Conservation (phyloP, 2,113 vertebrate genomes). For the Catagonus wagneri region DNA sequence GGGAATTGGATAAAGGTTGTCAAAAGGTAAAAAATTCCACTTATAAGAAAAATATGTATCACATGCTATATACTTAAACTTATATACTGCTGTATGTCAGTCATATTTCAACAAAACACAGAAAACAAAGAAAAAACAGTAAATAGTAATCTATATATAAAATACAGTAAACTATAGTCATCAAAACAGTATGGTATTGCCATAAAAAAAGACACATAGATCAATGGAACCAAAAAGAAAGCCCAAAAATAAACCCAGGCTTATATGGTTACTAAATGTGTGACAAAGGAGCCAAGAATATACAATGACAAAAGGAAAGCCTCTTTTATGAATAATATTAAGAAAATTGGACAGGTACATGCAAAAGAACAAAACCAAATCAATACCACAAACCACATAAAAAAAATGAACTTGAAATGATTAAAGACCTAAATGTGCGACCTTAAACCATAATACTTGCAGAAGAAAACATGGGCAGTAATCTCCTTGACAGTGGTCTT, state of each 20-base stretch:
- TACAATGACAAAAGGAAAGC: not conserved
- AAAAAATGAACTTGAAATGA: not conserved
- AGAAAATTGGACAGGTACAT: not conserved
- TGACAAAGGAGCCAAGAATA: not conserved
- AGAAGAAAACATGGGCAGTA: not conserved
- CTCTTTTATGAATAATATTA: not conserved
- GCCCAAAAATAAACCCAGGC: not conserved
- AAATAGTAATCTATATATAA: too few relatives aligned
- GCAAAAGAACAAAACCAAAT: not conserved
- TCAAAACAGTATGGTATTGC: not conserved
- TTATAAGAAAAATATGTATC: too few relatives aligned
- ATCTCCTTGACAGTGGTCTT: too few relatives aligned
- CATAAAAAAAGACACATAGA: not conserved
- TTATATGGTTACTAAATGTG: not conserved
- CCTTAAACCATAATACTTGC: too few relatives aligned
- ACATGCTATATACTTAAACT: too few relatives aligned
- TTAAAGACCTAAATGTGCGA: not conserved
- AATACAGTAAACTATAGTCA: too few relatives aligned
- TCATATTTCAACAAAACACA: too few relatives aligned
- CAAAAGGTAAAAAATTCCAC: too few relatives aligned
- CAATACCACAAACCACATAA: too few relatives aligned
- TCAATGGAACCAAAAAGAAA: not conserved
- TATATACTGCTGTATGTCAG: too few relatives aligned
- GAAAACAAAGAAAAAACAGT: too few relatives aligned
- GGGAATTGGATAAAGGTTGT: too few relatives aligned